phyloP scores from a whole-genome alignment of 2,797 vertebrate species.

The Staurois parvus region DNA sequence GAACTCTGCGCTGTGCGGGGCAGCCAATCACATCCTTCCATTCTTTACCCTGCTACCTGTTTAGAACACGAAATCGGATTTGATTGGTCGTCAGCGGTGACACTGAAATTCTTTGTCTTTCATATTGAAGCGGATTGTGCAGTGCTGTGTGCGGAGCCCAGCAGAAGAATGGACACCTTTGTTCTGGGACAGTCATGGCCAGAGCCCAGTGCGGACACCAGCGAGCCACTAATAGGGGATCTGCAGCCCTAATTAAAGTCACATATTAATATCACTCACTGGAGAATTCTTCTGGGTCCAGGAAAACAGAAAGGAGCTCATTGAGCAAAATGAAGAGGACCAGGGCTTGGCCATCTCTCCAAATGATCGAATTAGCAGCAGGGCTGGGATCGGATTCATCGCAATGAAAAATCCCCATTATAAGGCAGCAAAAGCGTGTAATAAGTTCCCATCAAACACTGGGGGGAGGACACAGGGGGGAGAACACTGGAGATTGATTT shows the following conservation, averaged over 20 bases:
- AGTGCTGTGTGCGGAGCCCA: not conserved
- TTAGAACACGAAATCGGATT: too few species aligned
- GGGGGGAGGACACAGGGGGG: too few species aligned
- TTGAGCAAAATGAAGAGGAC: not conserved
- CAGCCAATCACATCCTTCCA: too few species aligned
- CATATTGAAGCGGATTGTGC: too few species aligned
- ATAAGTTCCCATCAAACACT: too few species aligned
- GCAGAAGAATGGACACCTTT: not conserved
- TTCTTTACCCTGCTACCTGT: not conserved
- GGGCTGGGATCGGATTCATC: not conserved
- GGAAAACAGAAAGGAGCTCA: not conserved
- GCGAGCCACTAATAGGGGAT: not conserved
- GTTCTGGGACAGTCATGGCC: not conserved
- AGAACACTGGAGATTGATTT: not conserved
- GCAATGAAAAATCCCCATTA: not conserved
- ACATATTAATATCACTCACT: not conserved
- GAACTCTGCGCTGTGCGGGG: too few species aligned
- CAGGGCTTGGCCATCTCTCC: not conserved
- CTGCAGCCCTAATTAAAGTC: not conserved
- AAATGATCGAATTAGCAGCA: slow-evolving; percentile 26
- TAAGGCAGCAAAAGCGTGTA: too few species aligned
- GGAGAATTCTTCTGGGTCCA: not conserved
- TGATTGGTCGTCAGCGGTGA: not conserved
- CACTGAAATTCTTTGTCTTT: not conserved
- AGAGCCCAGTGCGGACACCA: too few species aligned